Evolutionary conservation across 2,888 invertebrate species (phyloP), one percentile per base, ranked within the genome.

Genomic region (Synanthedon vespiformis): DNA sequence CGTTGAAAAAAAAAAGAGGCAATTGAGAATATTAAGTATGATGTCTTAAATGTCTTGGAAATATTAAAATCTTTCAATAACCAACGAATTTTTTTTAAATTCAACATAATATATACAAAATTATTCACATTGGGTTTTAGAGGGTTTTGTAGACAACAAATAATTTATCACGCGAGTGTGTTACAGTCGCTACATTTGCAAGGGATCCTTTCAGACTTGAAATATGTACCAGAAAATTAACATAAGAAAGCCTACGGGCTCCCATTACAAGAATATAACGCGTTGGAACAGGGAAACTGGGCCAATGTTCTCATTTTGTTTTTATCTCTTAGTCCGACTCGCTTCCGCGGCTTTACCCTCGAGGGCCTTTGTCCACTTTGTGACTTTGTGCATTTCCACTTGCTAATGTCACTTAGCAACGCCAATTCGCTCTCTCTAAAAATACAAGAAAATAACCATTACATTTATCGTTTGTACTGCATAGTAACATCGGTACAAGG

Each of bases 221-320:
- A 44, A 44, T 51, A 41, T 22, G 18, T 13, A 44, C 44, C 14
- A 40, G 18, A 48, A 53, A 51, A 57, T 62, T 64, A 60, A 52
- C 61, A 61, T 62, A 57, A 53, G 57, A 55, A 60, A 49, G 55
- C 55, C 55, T 52, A 53, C 44, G 51, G 49, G 11, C 14, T 50
- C 44, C 47, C 40, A 44, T 44, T 47, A 18, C 49, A 34, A 16
- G 22, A 48, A 16, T 50, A 14, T 16, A 51, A 13, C 51, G 14
- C 40, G 48, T 48, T 13, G 51, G 27, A n/a, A 13, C 3, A 10
- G 52, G 52, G 53, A 51, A 56, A 52, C 51, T 52, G 52, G 54
- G 49, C 50, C 52, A 47, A 14, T 40, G 44, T 22, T 27, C 53
- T 48, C 48, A 51, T 56, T 56, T 54, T 52, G 52, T 52, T 51